A percentile compares a stretch with the other conserved stretches of the same genome.
phyloP scores from a whole-genome alignment of 2,797 vertebrate species.

The Oceanodroma leucorhoa region DNA sequence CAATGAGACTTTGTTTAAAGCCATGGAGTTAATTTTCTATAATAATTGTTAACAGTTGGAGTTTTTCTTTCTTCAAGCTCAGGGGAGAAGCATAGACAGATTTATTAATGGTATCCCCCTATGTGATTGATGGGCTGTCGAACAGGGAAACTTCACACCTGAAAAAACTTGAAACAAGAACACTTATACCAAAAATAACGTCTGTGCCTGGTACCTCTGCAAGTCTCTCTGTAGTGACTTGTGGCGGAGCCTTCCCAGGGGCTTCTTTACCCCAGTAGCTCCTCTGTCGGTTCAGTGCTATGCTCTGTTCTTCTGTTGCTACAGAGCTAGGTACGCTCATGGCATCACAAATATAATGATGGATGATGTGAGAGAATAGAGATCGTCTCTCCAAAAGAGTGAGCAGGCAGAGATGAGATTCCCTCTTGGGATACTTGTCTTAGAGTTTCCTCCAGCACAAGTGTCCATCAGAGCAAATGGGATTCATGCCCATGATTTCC shows the following conservation, averaged over 20 bases:
- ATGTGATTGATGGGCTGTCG: slow-evolving; percentile 55
- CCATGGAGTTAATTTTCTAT: slow-evolving; percentile 56
- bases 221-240: background rate
- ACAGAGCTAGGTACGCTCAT: background rate
- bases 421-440: background rate
- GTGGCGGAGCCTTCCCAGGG: background rate
- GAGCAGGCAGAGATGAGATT: background rate
- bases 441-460: background rate
- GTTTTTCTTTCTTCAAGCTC: slow-evolving; percentile 49
- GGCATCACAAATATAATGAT: background rate
- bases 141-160: slow-evolving; percentile 61
- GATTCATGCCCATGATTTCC: background rate
- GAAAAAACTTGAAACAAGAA: slow-evolving; percentile 62
- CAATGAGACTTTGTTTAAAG: slow-evolving; percentile 53
- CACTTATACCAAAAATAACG: slow-evolving; percentile 12
- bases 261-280: background rate
- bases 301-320: background rate
- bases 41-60: slow-evolving; percentile 65
- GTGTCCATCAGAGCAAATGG: background rate
- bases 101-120: slow-evolving; percentile 62
- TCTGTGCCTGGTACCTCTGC: background rate
- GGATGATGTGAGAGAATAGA: background rate
- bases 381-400: background rate
- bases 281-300: background rate
- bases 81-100: slow-evolving; percentile 52